These are phyloP conservation scores for Drosophila formosana DNA, from an alignment of 2,888 invertebrate genomes.

Conservation along the genomic window DNA sequence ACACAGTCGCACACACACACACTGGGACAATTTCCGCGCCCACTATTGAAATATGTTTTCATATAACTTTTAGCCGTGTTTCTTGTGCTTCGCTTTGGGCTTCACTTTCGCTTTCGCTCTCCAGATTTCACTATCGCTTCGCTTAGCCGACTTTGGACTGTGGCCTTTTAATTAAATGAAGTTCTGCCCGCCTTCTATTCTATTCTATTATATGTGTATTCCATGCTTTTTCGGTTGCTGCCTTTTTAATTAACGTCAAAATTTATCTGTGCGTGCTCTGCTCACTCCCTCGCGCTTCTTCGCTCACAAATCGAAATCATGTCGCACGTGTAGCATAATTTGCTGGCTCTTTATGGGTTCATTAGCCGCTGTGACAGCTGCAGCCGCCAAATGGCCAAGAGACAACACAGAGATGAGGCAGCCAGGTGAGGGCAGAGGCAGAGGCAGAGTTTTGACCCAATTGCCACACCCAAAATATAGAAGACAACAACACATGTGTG, in stretches of 20 bases:
- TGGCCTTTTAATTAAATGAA: slow-evolving; percentile 63
- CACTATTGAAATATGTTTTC: slow-evolving; percentile 78
- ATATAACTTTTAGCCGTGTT: slow-evolving; percentile 41
- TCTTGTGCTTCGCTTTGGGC: slow-evolving; percentile 38
- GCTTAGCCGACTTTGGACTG: slow-evolving; percentile 13
- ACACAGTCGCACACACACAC: slow-evolving; percentile 18
- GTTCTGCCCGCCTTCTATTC: slow-evolving; percentile 32
- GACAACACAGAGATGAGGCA: neutral
- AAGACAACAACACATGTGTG: slow-evolving; percentile 17
- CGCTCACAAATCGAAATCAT: slow-evolving; percentile 42
- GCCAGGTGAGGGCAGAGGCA: neutral
- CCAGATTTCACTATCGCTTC: slow-evolving; percentile 54
- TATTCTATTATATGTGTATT: neutral
- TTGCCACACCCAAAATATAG: slow-evolving; percentile 50
- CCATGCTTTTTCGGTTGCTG: neutral
- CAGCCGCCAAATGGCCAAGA: slow-evolving; percentile 16
- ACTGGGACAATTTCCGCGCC: slow-evolving; percentile 49
- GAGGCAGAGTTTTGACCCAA: slow-evolving; percentile 52
- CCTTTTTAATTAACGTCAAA: slow-evolving; percentile 71
- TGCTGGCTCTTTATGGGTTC: slow-evolving; percentile 70
- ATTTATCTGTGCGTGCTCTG: slow-evolving; percentile 70
- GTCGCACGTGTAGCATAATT: slow-evolving; percentile 76
- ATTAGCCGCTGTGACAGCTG: slow-evolving; percentile 71
- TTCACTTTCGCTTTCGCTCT: slow-evolving; percentile 34
- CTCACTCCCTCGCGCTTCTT: neutral